Percentiles rank a stretch among this genome's conserved stretches.
Evolutionary conservation across 2,113 vertebrate genomes (phyloP).

Genomic region (Garra rufa): DNA sequence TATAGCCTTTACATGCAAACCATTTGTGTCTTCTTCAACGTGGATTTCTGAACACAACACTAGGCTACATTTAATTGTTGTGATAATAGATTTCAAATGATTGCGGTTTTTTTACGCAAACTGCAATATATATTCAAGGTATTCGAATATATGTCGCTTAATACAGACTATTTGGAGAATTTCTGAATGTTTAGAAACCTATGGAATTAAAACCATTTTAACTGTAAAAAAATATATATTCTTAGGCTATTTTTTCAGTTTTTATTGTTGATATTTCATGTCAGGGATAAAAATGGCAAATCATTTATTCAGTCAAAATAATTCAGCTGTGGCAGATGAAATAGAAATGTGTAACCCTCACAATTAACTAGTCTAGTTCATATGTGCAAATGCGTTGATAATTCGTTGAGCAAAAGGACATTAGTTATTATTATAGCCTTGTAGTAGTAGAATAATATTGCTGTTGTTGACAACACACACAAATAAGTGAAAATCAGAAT

Average conservation of each 20-base stretch:
- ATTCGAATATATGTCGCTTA: background rate
- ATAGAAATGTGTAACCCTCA: background rate
- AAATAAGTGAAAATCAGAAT: conserved; percentile 41
- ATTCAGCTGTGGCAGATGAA: background rate
- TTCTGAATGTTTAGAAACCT: background rate
- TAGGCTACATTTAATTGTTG: background rate
- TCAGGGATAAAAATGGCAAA: background rate
- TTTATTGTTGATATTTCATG: background rate
- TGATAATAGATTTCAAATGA: background rate
- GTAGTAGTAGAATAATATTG: background rate
- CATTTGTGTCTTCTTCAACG: background rate
- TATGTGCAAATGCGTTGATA: background rate
- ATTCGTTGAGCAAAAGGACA: background rate
- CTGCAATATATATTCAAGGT: background rate
- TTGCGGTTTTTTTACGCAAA: background rate
- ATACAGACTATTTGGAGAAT: background rate
- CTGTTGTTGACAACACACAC: background rate
- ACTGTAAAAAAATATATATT: too few relatives aligned
- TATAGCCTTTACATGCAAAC: background rate
- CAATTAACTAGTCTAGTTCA: background rate
- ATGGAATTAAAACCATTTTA: background rate
- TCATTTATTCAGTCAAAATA: background rate
- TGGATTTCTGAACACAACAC: background rate
- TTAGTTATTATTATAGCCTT: background rate
- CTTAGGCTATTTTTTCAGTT: background rate